Evolutionary conservation across 2,888 invertebrate species (phyloP).

Genomic region (Phytoseiulus persimilis): DNA sequence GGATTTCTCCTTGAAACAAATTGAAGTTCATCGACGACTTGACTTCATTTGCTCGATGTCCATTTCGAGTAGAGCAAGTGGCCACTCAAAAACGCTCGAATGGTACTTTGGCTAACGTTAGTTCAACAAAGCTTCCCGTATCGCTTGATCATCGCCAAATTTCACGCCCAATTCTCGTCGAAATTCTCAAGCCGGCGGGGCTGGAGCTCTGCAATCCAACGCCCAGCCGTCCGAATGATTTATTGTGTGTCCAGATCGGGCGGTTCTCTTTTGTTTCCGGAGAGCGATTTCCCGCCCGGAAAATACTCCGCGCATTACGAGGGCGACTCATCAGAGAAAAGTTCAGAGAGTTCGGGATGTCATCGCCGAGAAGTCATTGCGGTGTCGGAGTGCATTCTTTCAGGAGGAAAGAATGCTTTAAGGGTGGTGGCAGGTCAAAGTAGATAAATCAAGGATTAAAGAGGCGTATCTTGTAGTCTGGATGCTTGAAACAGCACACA

Average conservation of each 20-base stretch:
- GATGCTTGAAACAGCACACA: not conserved
- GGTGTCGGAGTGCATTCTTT: not conserved
- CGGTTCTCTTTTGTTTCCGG: too few species aligned
- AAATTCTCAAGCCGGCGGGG: not conserved
- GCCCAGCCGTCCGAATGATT: too few species aligned
- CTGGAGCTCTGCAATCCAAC: too few species aligned
- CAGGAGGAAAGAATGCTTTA: not conserved
- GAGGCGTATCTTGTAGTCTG: conserved; percentile 5
- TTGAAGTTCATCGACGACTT: not conserved
- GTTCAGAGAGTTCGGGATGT: not conserved
- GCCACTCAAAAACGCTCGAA: not conserved
- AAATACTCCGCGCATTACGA: not conserved
- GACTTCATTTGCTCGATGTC: not conserved
- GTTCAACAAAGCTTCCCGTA: not conserved
- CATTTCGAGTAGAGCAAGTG: not conserved
- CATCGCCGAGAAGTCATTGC: not conserved
- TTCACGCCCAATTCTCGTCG: not conserved
- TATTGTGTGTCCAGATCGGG: too few species aligned
- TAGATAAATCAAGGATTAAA: conserved; percentile 5
- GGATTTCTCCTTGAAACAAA: not conserved
- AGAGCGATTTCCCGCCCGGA: too few species aligned
- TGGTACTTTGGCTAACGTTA: not conserved
- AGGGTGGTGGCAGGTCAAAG: not conserved
- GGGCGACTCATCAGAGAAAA: not conserved
- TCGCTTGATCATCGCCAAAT: not conserved